These are phyloP conservation scores for Onychostruthus taczanowskii DNA, from an alignment of 2,113 vertebrate species.

Conservation along the genomic window DNA sequence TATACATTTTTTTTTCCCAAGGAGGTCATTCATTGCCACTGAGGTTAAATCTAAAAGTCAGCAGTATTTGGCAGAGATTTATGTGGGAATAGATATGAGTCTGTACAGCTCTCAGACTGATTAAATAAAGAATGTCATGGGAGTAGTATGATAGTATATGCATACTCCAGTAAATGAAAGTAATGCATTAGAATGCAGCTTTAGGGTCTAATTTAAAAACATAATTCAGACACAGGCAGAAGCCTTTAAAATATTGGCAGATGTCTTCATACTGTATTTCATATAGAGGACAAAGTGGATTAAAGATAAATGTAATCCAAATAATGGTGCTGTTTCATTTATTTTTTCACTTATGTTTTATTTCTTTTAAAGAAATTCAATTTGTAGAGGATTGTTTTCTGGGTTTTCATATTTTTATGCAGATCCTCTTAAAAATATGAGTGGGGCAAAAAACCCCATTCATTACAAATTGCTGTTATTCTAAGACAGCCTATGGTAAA, in stretches of 20 bases:
- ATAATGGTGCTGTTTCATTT: conserved; percentile 41
- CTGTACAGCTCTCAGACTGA: conserved; percentile 63
- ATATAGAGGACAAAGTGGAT: conserved; percentile 69
- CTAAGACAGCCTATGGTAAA: background rate
- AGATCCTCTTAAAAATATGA: conserved; percentile 23
- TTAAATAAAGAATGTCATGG: conserved; percentile 64
- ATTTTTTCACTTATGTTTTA: conserved; percentile 27
- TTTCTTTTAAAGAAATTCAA: conserved; percentile 56
- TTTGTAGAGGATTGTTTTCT: conserved; percentile 44
- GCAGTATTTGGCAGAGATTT: conserved; percentile 62
- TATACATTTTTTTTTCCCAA: background rate
- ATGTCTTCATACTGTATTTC: conserved; percentile 66
- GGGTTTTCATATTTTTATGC: conserved; percentile 15
- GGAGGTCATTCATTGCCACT: conserved; percentile 36
- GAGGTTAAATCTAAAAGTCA: conserved; percentile 64
- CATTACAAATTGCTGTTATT: conserved; percentile 16
- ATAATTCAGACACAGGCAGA: conserved; percentile 64
- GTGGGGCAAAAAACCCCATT: background rate
- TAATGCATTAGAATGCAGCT: conserved; percentile 69
- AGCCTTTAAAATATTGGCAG: conserved; percentile 73
- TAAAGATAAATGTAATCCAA: conserved; percentile 61
- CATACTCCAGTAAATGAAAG: conserved; percentile 64
- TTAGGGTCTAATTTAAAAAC: conserved; percentile 73
- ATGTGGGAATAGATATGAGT: conserved; percentile 47
- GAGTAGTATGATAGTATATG: conserved; percentile 45